phyloP scores from a whole-genome alignment of 1,140 invertebrate genomes.

The Drosophila teissieri region DNA sequence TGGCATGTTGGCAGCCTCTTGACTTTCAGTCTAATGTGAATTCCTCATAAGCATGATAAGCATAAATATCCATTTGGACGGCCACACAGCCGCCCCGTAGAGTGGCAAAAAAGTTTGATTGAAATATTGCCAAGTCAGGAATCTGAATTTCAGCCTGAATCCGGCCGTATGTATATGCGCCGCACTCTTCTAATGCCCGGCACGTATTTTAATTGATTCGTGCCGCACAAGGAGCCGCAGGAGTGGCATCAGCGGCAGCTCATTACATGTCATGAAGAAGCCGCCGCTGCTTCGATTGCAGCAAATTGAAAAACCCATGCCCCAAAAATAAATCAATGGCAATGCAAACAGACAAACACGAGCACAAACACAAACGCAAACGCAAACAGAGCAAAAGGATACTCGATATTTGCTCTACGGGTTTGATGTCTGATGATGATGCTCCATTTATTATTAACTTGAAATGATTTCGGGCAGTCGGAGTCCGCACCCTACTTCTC shows the following conservation, averaged over 20 bases:
- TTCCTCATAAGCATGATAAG: constrained; percentile 75
- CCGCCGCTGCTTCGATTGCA: constrained; percentile 12
- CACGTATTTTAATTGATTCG: constrained; percentile 83
- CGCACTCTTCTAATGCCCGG: constrained; percentile 61
- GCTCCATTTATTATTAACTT: constrained; percentile 84
- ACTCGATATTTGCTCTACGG: constrained; percentile 72
- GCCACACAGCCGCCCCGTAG: neutral
- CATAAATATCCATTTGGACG: constrained; percentile 61
- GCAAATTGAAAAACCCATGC: constrained; percentile 52
- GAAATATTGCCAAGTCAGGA: constrained; percentile 68
- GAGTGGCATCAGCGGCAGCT: constrained; percentile 56
- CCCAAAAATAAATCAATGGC: constrained; percentile 70
- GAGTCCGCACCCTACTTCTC: constrained; percentile 21
- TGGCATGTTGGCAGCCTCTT: constrained; percentile 82
- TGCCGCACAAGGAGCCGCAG: constrained; percentile 54
- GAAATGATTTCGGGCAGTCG: constrained; percentile 83
- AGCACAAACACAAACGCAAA: constrained; percentile 3
- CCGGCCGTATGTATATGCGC: neutral
- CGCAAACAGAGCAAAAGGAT: constrained; percentile 61
- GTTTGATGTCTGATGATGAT: constrained; percentile 81
- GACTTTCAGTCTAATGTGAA: constrained; percentile 77
- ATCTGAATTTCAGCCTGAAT: neutral
- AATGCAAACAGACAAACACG: constrained; percentile 61
- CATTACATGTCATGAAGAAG: constrained; percentile 62
- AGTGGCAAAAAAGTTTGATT: constrained; percentile 51